Evolutionary conservation across 2,797 vertebrate species (phyloP).

Genomic region (Sebastes jordani): DNA sequence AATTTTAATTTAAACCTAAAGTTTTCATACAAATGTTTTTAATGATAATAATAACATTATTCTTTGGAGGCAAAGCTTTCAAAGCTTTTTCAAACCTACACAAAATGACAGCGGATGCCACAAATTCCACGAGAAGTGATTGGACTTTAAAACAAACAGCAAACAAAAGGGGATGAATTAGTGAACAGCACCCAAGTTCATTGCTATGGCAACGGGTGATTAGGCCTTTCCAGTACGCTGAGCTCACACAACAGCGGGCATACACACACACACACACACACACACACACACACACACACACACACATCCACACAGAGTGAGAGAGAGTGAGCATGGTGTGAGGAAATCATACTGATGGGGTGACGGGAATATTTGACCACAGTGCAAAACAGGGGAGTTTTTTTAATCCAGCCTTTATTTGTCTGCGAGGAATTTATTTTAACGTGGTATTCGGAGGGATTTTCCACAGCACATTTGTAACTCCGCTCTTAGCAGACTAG

Average conservation of each 20-base stretch:
- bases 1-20: neutral
- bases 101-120: slow-evolving; percentile 42
- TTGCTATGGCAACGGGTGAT: slow-evolving; percentile 77
- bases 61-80: neutral
- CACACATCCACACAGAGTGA: neutral
- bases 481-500: neutral
- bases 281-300: neutral
- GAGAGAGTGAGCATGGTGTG: neutral
- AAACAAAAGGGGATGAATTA: slow-evolving; percentile 73
- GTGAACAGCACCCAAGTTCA: slow-evolving; percentile 68
- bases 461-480: neutral
- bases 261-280: slow-evolving; percentile 6
- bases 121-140: slow-evolving; percentile 66
- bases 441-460: neutral
- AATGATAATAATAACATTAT: neutral
- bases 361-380: neutral
- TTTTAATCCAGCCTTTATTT: neutral
- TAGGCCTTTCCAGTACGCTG: slow-evolving; percentile 76
- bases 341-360: slow-evolving; percentile 28
- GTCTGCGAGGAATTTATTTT: neutral
- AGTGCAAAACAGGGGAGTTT: slow-evolving; percentile 16
- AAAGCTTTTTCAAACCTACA: slow-evolving; percentile 8
- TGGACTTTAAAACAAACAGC: slow-evolving; percentile 62
- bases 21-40: neutral
- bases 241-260: slow-evolving; percentile 64